Percentiles rank a stretch among this genome's conserved stretches.
Evolutionary conservation across 2,113 vertebrate genomes (phyloP).

Genomic region (Hoplias malabaricus): DNA sequence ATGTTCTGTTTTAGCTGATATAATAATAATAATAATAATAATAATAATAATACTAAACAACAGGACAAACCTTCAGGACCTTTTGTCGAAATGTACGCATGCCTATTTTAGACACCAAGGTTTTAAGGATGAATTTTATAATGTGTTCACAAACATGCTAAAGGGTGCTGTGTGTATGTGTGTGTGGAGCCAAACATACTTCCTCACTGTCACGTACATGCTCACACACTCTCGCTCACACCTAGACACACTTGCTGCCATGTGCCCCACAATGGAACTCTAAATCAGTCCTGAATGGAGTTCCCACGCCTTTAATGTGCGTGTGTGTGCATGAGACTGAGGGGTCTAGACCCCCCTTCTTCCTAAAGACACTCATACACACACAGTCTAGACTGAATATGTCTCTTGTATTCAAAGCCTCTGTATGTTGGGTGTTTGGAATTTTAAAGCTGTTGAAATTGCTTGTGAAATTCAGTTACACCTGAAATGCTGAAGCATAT

Average conservation of each 20-base stretch:
- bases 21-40: too few relatives aligned
- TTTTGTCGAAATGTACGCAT: background rate
- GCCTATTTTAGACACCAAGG: background rate
- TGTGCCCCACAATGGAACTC: conserved; percentile 74
- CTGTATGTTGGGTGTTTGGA: conserved; percentile 17
- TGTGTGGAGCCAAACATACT: conserved; percentile 40
- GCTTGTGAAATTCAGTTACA: background rate
- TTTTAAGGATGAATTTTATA: background rate
- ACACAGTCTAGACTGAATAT: conserved; percentile 49
- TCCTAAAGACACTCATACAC: conserved; percentile 49
- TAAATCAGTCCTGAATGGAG: conserved; percentile 72
- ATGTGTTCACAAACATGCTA: conserved; percentile 19
- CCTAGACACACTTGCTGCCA: conserved; percentile 70
- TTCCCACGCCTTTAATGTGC: conserved; percentile 76
- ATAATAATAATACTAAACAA: too few relatives aligned
- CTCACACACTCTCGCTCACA: conserved; percentile 54
- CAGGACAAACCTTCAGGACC: background rate
- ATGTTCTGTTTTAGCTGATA: background rate
- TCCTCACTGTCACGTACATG: conserved; percentile 44
- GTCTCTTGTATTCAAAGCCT: conserved; percentile 26
- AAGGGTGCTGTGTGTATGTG: conserved; percentile 2
- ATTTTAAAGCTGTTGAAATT: conserved; percentile 10
- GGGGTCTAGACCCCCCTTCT: conserved; percentile 54
- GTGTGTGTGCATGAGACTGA: conserved; percentile 63
- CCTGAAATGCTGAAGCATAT: background rate